These are phyloP conservation scores for Lacanobia wlatinum DNA, from an alignment of 2,888 invertebrate genomes.

Conservation along the genomic window DNA sequence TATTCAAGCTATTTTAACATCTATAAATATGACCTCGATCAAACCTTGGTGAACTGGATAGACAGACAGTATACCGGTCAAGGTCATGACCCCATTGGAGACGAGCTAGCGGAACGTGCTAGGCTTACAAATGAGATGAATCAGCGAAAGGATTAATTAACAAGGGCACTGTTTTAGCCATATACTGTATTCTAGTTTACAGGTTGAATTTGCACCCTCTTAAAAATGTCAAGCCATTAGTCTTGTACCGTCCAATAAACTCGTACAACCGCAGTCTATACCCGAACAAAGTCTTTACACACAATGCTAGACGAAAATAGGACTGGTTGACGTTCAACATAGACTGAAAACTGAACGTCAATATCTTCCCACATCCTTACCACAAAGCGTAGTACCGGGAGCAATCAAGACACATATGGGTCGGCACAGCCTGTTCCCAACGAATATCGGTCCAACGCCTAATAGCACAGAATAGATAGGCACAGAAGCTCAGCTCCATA, in stretches of 20 bases:
- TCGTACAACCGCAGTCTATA: background rate
- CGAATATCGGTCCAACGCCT: constrained; percentile 54
- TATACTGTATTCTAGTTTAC: background rate
- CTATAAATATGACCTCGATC: constrained; percentile 3
- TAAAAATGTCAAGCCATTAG: background rate
- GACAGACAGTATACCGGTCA: constrained; percentile 12
- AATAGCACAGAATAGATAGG: constrained; percentile 21
- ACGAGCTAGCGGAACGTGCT: constrained; percentile 30
- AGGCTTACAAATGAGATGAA: constrained; percentile 24
- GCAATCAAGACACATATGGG: constrained; percentile 72
- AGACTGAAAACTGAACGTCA: constrained; percentile 12
- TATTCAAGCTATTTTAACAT: constrained; percentile 13
- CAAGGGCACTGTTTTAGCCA: constrained; percentile 2
- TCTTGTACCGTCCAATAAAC: constrained; percentile 9
- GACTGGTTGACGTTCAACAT: constrained; percentile 3
- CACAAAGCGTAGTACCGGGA: constrained; percentile 59
- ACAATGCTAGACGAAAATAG: constrained; percentile 19
- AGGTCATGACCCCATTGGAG: constrained; percentile 26
- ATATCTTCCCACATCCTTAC: constrained; percentile 44
- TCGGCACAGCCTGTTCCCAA: constrained; percentile 52
- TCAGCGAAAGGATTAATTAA: constrained; percentile 22
- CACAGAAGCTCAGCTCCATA: constrained; percentile 17
- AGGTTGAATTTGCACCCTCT: background rate
- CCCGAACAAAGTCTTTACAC: background rate
- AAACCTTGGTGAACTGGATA: background rate